These are phyloP conservation scores for Belgica antarctica DNA, from an alignment of 2,888 invertebrate genomes.

Conservation along the genomic window DNA sequence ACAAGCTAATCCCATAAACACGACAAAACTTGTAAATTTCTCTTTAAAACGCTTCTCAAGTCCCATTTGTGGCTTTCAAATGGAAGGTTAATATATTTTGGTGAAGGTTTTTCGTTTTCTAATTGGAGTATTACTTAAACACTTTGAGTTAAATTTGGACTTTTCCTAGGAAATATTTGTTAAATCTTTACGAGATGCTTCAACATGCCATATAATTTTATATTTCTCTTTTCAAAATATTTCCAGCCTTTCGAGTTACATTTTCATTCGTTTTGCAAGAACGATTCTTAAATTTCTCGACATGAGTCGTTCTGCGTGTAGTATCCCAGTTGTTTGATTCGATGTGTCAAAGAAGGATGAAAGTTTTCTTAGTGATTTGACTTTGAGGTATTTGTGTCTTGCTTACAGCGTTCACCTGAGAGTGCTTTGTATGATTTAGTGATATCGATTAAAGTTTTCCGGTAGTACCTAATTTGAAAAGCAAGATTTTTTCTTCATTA, in stretches of 20 bases:
- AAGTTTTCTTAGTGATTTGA: slow-evolving; percentile 4
- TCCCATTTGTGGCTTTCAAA: too few relatives aligned
- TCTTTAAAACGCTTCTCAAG: too few relatives aligned
- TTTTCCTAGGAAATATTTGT: too few relatives aligned
- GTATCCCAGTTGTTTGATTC: neutral
- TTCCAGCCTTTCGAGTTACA: slow-evolving; percentile 20
- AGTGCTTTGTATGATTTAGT: neutral
- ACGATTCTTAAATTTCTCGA: neutral
- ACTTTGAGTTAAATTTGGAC: neutral
- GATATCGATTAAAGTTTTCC: neutral
- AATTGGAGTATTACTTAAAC: neutral
- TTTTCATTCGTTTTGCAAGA: neutral
- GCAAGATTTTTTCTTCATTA: too few relatives aligned
- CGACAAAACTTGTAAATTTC: too few relatives aligned
- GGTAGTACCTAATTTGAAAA: neutral
- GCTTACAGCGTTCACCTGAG: slow-evolving; percentile 16
- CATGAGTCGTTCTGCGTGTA: neutral
- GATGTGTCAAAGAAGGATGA: neutral
- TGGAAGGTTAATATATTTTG: too few relatives aligned
- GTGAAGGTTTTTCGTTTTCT: neutral
- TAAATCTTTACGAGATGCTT: neutral
- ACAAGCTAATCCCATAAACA: too few relatives aligned
- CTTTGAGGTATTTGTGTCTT: slow-evolving; percentile 22
- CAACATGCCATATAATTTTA: neutral
- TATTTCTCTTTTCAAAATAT: slow-evolving; percentile 5